Evolutionary conservation across 30 jellyfish, hydroid and myxozoan genomes (phyloP).

Genomic region (Hydractinia symbiolongicarpus): DNA sequence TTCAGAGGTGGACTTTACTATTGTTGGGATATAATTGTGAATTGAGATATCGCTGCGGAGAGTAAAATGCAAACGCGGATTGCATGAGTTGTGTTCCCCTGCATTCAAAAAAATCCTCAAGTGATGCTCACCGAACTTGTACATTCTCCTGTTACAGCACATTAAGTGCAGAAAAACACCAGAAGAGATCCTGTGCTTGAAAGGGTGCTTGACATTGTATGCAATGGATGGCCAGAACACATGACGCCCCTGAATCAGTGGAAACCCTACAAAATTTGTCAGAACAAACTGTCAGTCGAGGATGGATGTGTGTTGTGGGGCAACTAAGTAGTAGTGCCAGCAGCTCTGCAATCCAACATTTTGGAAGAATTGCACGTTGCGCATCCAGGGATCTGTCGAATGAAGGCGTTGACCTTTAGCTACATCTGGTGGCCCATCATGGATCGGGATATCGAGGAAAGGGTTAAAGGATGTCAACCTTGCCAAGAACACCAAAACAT

Average conservation of each 20-base stretch:
- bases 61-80: constrained; percentile 22
- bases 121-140: background rate
- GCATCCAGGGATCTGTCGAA: constrained; percentile 28
- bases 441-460: too few species aligned
- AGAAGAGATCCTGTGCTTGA: background rate
- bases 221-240: constrained; percentile 12
- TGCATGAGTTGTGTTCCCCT: constrained; percentile 1
- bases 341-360: background rate
- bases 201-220: background rate
- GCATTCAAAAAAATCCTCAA: background rate
- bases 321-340: constrained; percentile 7
- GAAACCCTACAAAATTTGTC: constrained; percentile 1
- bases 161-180: background rate
- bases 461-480: background rate
- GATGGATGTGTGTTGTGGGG: background rate
- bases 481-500: constrained; percentile 10
- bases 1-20: constrained; percentile 23
- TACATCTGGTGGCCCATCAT: too few species aligned
- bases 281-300: background rate
- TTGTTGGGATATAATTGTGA: background rate
- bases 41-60: background rate
- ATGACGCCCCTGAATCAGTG: background rate
- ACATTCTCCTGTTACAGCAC: background rate
- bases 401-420: background rate
- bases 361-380: constrained; percentile 26